Evolutionary conservation across 2,113 vertebrate genomes (phyloP), one percentile per base, ranked within the genome.

Genomic region (Poicephalus gulielmi): DNA sequence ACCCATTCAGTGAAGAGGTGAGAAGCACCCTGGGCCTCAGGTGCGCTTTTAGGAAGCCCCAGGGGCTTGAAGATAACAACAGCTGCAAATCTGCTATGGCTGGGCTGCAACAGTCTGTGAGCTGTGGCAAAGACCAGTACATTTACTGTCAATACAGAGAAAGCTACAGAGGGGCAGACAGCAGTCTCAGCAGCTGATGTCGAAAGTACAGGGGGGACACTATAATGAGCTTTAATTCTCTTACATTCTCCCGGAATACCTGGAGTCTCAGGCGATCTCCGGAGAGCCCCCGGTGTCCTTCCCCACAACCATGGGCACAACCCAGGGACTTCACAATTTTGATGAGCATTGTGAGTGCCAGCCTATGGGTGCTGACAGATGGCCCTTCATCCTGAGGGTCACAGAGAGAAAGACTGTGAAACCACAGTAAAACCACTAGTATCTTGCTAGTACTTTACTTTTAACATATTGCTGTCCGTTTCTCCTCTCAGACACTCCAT

Each of bases 271-370:
- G 99, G 78, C 99, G 99, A 95, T 99, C 99, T 76, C 99, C 99
- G 44, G 99, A 99, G 85, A 99, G 98, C 64, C 99, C 99, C 12
- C 99, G 98, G 69, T 99, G 99, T 76, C 99, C 99, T 97, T 99
- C 99, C 24, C 99, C 99, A n/a, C 99, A 99, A 86, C 99, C 99
- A 91, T 99, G 99, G 27, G 99, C 99, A 91, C 99, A 99, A 25
- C 99, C 99, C 96, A 99, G 96, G 35, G 99, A 99, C 94, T 99
- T 99, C 28, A 99, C 99, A 73, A 99, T 99, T 98, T 99, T 99
- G 83, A 99, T 99, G 33, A 99, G 98, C 99, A 99, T 99, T 94
- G 99, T 99, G 77, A 99, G 98, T 74, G 99, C 99, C 93, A 99
- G 97, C 88, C 98, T 99, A 97, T 99, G 99, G 46, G 99, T 98